Conservation (phyloP, 2,797 vertebrate genomes). For the Cryptoblepharus egeriae region DNA sequence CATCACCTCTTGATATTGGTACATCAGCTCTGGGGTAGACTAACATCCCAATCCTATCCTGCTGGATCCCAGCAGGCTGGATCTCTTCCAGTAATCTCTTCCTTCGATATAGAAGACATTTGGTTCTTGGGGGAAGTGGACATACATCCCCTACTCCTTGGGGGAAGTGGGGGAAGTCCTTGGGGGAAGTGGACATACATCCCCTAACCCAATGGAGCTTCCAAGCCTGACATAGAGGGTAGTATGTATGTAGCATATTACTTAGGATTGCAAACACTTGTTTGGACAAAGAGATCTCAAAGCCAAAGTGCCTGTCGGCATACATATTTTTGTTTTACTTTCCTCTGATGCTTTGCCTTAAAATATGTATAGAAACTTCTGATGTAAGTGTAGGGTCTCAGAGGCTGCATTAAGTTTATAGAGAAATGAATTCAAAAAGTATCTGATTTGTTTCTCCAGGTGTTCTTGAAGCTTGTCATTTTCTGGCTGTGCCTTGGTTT, state of each 20-base stretch:
- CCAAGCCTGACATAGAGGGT: no score
- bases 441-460: slow-evolving; percentile 6
- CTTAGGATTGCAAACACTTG: neutral
- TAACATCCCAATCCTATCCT: no score
- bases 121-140: neutral
- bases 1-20: no score
- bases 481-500: slow-evolving; percentile 8
- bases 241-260: neutral
- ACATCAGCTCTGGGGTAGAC: no score
- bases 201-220: no score
- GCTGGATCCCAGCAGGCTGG: no score
- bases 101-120: slow-evolving; percentile 26
- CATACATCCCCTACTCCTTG: no score
- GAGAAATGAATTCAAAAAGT: neutral
- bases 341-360: neutral
- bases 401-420: neutral
- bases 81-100: slow-evolving; percentile 33
- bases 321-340: neutral
- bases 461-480: slow-evolving; percentile 4
- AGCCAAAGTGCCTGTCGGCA: neutral
- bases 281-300: neutral
- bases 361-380: neutral
- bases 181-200: no score
- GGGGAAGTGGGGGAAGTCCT: no score
- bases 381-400: neutral